Conservation (phyloP, 2,888 invertebrate species). For the Caenorhabditis drosophilae region DNA sequence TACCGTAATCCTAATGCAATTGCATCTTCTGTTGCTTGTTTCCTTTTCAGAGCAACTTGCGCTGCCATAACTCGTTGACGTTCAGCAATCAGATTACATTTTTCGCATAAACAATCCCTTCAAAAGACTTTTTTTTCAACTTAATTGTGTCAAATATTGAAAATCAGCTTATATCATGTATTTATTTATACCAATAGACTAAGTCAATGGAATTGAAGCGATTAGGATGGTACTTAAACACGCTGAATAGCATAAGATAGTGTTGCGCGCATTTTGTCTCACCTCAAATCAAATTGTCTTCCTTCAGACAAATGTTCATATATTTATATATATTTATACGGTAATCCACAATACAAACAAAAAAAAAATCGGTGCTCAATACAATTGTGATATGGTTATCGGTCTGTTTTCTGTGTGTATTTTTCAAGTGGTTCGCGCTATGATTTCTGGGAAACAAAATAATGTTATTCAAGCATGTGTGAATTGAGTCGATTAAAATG, state of each 20-base stretch:
- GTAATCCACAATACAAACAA: slow-evolving; percentile 32
- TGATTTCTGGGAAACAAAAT: background rate
- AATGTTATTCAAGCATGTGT: slow-evolving; percentile 3
- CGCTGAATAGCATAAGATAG: too few relatives aligned
- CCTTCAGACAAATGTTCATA: background rate
- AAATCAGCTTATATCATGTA: too few relatives aligned
- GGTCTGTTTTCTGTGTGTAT: too few relatives aligned
- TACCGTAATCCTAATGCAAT: slow-evolving; percentile 65
- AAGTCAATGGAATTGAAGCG: background rate
- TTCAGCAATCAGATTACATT: slow-evolving; percentile 96
- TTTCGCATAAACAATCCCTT: slow-evolving; percentile 92
- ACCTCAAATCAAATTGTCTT: slow-evolving; percentile 1
- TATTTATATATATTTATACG: slow-evolving; percentile 26
- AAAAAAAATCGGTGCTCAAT: slow-evolving; percentile 9
- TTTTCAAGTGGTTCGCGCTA: background rate
- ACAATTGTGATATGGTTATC: too few relatives aligned
- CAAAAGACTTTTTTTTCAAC: slow-evolving; percentile 15
- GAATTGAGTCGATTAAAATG: slow-evolving; percentile 8
- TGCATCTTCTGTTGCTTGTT: slow-evolving; percentile 68
- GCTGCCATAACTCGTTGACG: slow-evolving; percentile 97
- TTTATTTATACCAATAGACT: too few relatives aligned
- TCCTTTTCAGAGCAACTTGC: slow-evolving; percentile 73
- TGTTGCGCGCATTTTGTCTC: background rate
- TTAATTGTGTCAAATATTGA: too few relatives aligned
- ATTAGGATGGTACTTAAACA: background rate